These are phyloP conservation scores for Bos javanicus DNA, from an alignment of 2,113 vertebrate species.

Conservation along the genomic window DNA sequence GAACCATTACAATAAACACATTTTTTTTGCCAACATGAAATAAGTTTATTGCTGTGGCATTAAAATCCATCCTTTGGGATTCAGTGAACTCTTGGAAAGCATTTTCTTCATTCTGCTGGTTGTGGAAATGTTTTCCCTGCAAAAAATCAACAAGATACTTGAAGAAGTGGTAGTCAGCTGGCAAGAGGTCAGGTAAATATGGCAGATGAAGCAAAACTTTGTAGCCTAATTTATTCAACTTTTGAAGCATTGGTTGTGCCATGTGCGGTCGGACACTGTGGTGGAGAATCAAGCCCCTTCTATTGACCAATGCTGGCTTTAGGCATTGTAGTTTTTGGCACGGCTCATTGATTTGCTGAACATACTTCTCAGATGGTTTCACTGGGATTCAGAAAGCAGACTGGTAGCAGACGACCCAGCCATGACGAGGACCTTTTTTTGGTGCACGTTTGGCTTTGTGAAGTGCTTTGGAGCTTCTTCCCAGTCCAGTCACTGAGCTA, in stretches of 20 bases:
- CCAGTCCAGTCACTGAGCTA: background rate
- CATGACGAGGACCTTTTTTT: background rate
- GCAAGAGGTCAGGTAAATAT: background rate
- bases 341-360: background rate
- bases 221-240: background rate
- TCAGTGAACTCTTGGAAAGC: background rate
- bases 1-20: background rate
- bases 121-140: background rate
- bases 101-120: background rate
- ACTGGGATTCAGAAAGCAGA: background rate
- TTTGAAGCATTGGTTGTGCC: background rate
- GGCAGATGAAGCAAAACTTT: background rate
- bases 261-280: fast-evolving
- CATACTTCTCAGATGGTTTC: background rate
- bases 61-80: background rate
- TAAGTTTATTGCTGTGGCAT: background rate
- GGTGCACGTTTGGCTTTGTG: background rate
- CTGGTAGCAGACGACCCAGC: background rate
- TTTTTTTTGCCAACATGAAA: background rate
- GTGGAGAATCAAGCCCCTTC: background rate
- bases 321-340: background rate
- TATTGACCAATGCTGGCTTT: background rate
- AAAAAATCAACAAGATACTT: background rate
- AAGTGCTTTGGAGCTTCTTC: background rate
- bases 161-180: background rate